Base-by-base conservation (phyloP, 2,888 invertebrate species). In the Rosalia funebris region DNA sequence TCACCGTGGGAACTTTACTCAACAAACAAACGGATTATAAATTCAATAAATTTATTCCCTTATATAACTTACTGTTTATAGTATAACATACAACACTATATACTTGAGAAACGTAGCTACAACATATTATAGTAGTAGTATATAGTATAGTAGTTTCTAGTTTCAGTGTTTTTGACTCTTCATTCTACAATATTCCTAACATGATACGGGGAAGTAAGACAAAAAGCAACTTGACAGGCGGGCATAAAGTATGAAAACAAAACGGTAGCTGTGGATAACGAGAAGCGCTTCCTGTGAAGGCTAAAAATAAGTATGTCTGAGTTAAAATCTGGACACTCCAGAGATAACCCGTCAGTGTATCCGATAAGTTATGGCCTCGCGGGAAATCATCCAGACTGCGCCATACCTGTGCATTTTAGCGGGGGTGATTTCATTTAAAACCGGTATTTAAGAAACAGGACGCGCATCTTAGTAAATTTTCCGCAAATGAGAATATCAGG, bases 311-410 rank as follows among this genome's bases (percentile, higher is more conserved):
- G 48, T 45, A 45, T 62, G 55, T 17, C 60, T 17, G 62, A 63
- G 63, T 61, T 68, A 56, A 66, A 70, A 70, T 69, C 62, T 62
- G 62, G 62, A 60, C 62, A 60, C 69, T 65, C 60, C 32, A 50
- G 69, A 64, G 66, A 68, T 60, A 63, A 61, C 63, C 63, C 66
- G 69, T 71, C 70, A 71, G 68, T 66, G 68, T 66, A 63, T 67
- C 68, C 72, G 66, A 69, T 71, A 74, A 73, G 71, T 69, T 71
- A 74, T 70, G 63, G 71, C 68, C 75, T 61, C 68, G 36, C 47
- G 75, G 76, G 76, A 76, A 76, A 76, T 76, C 75, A 76, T 62
- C 58, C 62, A 61, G 44, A 54, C 31, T 44, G 42, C 48, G 55
- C 52, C 45, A 46, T 64, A 68, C 69, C 66, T 66, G 66, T 60